A percentile compares a stretch with the other conserved stretches of the same genome.
Evolutionary conservation across 2,888 invertebrate genomes (phyloP).

Genomic region (Quadriops clusia): DNA sequence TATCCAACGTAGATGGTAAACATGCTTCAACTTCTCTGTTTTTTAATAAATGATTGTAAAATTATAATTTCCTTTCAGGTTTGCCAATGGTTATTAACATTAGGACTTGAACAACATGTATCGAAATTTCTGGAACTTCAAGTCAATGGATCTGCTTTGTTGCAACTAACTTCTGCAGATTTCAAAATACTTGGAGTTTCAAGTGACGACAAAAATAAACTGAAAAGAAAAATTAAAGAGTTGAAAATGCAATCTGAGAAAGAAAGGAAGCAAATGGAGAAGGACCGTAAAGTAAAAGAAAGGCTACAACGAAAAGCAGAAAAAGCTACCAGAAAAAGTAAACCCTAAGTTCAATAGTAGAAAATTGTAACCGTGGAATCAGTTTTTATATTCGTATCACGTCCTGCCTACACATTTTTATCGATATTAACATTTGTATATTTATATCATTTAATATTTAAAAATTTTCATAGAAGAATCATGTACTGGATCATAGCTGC

Average conservation of each 20-base stretch:
- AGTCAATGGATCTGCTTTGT: conserved; percentile 76
- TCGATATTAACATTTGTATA: too few relatives aligned
- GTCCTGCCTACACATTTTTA: too few relatives aligned
- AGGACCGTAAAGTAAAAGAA: conserved; percentile 71
- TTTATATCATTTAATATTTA: too few relatives aligned
- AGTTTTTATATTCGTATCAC: too few relatives aligned
- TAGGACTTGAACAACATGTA: conserved; percentile 79
- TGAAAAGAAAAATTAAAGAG: conserved; percentile 79
- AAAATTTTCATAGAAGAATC: too few relatives aligned
- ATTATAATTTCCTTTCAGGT: conserved; percentile 59
- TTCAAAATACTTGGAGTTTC: conserved; percentile 76
- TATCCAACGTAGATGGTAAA: too few relatives aligned
- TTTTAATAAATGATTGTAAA: too few relatives aligned
- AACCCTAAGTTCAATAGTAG: too few relatives aligned
- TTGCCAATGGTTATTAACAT: conserved; percentile 77
- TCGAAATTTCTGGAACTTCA: conserved; percentile 79
- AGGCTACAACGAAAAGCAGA: conserved; percentile 79
- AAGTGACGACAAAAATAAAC: conserved; percentile 67
- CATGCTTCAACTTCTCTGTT: too few relatives aligned
- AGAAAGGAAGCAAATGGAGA: conserved; percentile 66
- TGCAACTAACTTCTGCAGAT: conserved; percentile 82
- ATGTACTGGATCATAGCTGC: too few relatives aligned
- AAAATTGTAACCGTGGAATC: too few relatives aligned
- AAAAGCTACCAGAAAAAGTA: conserved; percentile 53
- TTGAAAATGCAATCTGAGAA: conserved; percentile 62